Percentiles rank a stretch among this genome's conserved stretches.
Evolutionary conservation across 2,113 vertebrate genomes (phyloP).

Genomic region (Boleophthalmus pectinirostris): DNA sequence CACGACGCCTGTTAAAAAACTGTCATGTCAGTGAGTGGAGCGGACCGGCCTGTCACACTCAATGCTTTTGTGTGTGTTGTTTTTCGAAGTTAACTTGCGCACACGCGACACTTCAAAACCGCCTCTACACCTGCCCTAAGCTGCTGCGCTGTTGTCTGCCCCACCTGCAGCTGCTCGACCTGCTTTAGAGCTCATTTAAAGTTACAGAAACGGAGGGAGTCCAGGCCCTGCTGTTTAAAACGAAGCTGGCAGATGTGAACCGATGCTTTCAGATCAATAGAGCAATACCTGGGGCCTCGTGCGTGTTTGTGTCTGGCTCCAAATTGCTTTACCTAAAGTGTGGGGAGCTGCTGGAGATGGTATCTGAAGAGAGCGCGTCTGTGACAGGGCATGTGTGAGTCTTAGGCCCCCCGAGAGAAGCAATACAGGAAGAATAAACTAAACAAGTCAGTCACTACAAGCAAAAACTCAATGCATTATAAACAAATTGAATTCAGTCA

Average conservation of each 20-base stretch:
- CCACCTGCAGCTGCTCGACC: constrained; percentile 49
- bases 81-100: constrained; percentile 23
- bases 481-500: not conserved
- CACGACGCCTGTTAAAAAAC: constrained; percentile 23
- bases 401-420: constrained; percentile 3
- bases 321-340: constrained; percentile 47
- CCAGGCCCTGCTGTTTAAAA: constrained; percentile 12
- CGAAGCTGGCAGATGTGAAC: constrained; percentile 42
- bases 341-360: constrained; percentile 20
- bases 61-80: constrained; percentile 35
- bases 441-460: constrained; percentile 19
- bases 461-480: not conserved
- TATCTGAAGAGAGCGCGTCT: constrained; percentile 18
- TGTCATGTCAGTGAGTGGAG: constrained; percentile 23
- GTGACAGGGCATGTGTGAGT: constrained; percentile 13
- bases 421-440: not conserved
- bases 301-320: constrained; percentile 37
- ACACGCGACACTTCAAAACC: constrained; percentile 19
- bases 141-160: constrained; percentile 18
- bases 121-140: constrained; percentile 7
- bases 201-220: constrained; percentile 34
- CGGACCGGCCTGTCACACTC: constrained; percentile 46
- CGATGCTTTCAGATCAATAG: constrained; percentile 57
- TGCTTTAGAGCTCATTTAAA: constrained; percentile 45
- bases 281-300: constrained; percentile 28